Evolutionary conservation across 2,888 invertebrate genomes (phyloP), one percentile per base, ranked within the genome.

Genomic region (Morpho helenor): DNA sequence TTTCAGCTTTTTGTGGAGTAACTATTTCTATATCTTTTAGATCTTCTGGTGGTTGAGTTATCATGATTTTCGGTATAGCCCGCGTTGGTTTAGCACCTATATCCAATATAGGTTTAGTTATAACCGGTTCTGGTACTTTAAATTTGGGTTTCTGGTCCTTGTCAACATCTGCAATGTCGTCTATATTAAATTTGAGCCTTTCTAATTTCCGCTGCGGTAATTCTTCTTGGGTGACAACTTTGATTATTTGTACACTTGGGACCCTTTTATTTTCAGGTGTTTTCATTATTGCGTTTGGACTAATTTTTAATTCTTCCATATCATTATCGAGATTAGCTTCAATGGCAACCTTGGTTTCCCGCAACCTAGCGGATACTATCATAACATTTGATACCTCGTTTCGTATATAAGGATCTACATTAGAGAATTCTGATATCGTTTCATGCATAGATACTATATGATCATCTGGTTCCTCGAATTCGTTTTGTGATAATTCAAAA

Each of bases 111-210:
- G 81, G 77, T 56, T 77, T 82, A 0, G 67, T 43, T 0, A 74
- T 77, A 0, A 78, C 70, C 0, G 82, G 84, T 0, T 75, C 77
- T 0, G 89, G 89, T 10, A 87, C 68, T 77, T 89, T 88, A 59
- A 88, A 88, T 7, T 72, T 72, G 23, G 75, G 73, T 3, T 10
- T 10, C 42, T 3, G 3, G 7, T 43, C 42, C 9, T 8, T 43
- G 40, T 7, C 72, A 2, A 64, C 66, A 0, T 80, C 78, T 0
- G 78, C 75, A 4, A 61, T 68, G 0, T 81, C 80, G 44, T 87
- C 84, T 0, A 87, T 57, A 44, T 84, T 80, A 0, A 86, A 61
- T 49, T 82, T 82, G 0, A 82, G 80, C 0, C 80, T 76, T 63
- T 79, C 84, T 0, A 77, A 61, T 23, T 73, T 78, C 7, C 78